Base-by-base conservation (phyloP, 2,888 invertebrate species). In the Rhamnusium bicolor region DNA sequence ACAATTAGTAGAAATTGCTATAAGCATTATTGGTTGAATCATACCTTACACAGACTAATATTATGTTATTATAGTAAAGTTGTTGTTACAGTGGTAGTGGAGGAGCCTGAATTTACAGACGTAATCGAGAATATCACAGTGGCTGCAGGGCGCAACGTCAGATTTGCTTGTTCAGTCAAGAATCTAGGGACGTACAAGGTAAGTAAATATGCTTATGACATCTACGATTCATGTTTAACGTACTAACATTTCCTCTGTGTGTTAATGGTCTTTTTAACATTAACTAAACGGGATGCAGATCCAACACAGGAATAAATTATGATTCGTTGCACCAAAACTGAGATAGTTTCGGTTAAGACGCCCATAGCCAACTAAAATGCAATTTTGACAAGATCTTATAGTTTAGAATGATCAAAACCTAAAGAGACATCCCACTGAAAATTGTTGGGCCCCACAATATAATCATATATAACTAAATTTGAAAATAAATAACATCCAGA, bases 171-270 rank as follows among this genome's bases (percentile, higher is more conserved):
- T 89, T 95, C 95, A 46, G 97, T 97, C 82, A 96, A 96, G 89
- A 95, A 97, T 89, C 92, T 97, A 74, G 96, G 96, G 82, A 93
- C 94, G 53, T 96, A 95, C 87, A 97, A 96, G 94, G 97, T 96
- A 90, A 90, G 91, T 86, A 79, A 73, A 76, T 61, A 68, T 66
- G 49, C 58, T 21, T 65, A 65, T 56, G 51, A 27, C 49, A 24
- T 63, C 18, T 65, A 32, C 19, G 65, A 65, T 49, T 32, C 32
- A 47, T 32, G 29, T 53, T 65, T 18, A 32, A 51, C 27, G 18
- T 65, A 29, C 65, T n/a, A 19, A 32, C 29, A 40, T 65, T 65
- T 53, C 51, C 8, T 54, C 32, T 65, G 29, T 65, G 53, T 65
- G 53, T 27, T 51, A 29, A 53, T 18, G 16, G 7, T n/a, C 18